phyloP scores from a whole-genome alignment of 2,888 invertebrate species.

The Callyntrura sp. region DNA sequence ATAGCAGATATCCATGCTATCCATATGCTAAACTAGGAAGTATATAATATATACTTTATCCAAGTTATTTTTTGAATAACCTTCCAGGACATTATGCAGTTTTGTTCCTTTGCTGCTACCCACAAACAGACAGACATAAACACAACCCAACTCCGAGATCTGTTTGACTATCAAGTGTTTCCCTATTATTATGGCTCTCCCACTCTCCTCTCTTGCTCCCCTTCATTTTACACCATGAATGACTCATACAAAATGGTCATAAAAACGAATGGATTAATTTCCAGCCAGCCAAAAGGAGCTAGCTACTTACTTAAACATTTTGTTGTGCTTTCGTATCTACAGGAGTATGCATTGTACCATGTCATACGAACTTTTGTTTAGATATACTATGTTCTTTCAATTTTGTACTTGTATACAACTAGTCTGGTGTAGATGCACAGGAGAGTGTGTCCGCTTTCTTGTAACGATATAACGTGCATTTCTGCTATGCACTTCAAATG shows the following conservation, averaged over 20 bases:
- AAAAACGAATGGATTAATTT: slow-evolving; percentile 75
- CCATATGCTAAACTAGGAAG: neutral
- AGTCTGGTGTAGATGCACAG: too few species aligned
- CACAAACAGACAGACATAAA: neutral
- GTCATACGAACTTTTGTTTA: neutral
- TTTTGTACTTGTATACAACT: too few species aligned
- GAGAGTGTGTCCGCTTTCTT: neutral
- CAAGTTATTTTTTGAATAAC: neutral
- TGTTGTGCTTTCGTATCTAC: slow-evolving; percentile 11
- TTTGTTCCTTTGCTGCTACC: neutral
- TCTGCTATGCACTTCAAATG: neutral
- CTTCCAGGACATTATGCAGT: slow-evolving; percentile 12
- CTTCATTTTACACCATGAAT: slow-evolving; percentile 67
- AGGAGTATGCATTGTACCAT: neutral
- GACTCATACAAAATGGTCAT: slow-evolving; percentile 73
- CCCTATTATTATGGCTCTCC: slow-evolving; percentile 45
- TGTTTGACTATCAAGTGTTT: slow-evolving; percentile 62
- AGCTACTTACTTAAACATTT: slow-evolving; percentile 48
- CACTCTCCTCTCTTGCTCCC: slow-evolving; percentile 27
- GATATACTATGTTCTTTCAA: neutral
- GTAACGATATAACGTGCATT: neutral
- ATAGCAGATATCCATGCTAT: too few species aligned
- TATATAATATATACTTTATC: neutral
- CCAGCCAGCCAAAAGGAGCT: slow-evolving; percentile 44
- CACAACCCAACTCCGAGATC: slow-evolving; percentile 14